Evolutionary conservation across 2,888 invertebrate genomes (phyloP), one percentile per base, ranked within the genome.

Genomic region (Trachelus iudaicus): DNA sequence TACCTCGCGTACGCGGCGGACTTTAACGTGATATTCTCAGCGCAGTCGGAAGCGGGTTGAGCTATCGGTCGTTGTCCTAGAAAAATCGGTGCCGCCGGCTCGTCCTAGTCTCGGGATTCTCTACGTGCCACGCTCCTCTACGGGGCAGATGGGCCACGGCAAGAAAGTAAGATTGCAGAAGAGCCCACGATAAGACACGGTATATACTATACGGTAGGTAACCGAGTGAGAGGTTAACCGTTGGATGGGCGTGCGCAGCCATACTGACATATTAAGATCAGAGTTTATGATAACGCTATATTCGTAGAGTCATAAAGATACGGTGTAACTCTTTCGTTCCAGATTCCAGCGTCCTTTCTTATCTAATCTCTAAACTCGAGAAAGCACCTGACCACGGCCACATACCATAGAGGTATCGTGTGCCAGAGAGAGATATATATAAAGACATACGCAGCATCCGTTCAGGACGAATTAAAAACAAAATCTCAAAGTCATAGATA

Each of bases 221-320:
- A 56, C 15, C 40, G 40, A 56, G 40, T 56, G 40, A 56, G 40
- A 56, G 40, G 40, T 56, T 56, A 23, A 56, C 40, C 40, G 71
- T 77, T 82, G 75, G 77, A 73, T 80, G 80, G 84, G 84, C 77
- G 75, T 74, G 69, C 23, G 40, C 40, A 56, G 40, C 71, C 77
- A 69, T 74, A 75, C 77, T 84, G 86, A 87, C 86, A 87, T 85
- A 87, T 87, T 87, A 87, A 87, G 87, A 87, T 87, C 84, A 81
- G 82, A 78, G 82, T 79, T 80, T 80, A 83, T 81, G 87, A 87
- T 87, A 87, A 83, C 79, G 81, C 80, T 82, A 82, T 78, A 80
- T 81, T 77, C 82, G 77, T 77, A 69, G 74, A 87, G 85, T 83
- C 82, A 82, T 86, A 86, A 85, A 85, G 84, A 85, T 85, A 87